Conservation (phyloP, 2,113 vertebrate genomes). For the Hymenochirus boettgeri region DNA sequence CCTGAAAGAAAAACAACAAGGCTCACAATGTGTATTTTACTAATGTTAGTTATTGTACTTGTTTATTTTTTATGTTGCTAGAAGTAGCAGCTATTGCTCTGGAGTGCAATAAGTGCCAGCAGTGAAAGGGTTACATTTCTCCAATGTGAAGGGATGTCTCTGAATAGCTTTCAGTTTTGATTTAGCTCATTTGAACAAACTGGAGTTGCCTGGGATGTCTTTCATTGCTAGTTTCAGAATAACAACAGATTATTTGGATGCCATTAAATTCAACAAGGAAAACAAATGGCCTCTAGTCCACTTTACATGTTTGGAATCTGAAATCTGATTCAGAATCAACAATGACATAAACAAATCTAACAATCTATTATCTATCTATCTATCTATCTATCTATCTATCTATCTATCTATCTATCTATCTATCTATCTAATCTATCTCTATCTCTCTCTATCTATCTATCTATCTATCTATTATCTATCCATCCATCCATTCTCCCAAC, state of each 20-base stretch:
- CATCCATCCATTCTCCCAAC: no score
- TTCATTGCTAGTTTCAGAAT: not conserved
- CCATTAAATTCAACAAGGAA: not conserved
- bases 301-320: slow-evolving; percentile 3
- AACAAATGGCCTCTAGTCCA: not conserved
- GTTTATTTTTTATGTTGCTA: not conserved
- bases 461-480: no score
- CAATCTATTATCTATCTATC: not conserved
- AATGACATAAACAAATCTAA: not conserved
- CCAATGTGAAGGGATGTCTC: not conserved
- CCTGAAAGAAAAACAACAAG: not conserved
- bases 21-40: not conserved
- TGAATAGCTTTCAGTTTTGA: not conserved
- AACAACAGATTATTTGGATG: slow-evolving; percentile 3
- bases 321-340: not conserved
- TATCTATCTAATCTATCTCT: no score
- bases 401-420: no score
- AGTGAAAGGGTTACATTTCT: not conserved
- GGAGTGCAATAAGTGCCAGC: not conserved
- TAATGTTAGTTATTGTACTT: no score
- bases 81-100: not conserved
- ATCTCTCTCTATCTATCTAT: no score
- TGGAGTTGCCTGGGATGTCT: not conserved
- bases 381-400: no score
- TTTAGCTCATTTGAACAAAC: not conserved